A percentile compares a stretch with the other conserved stretches of the same genome.
Evolutionary conservation across 2,888 invertebrate genomes (phyloP).

Genomic region (Polydrusus pterygomalis): DNA sequence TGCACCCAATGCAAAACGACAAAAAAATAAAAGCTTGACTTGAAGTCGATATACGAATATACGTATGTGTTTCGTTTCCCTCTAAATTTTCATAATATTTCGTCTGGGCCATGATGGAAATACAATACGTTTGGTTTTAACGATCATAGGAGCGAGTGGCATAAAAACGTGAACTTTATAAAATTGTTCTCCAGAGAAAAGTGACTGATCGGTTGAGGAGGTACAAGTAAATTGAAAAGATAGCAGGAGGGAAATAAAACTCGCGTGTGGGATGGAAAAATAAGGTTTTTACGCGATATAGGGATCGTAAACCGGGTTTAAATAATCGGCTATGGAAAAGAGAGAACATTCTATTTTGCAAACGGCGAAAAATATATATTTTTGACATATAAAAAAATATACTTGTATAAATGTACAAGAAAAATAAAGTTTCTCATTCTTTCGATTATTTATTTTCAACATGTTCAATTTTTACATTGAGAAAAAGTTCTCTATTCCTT

Average conservation of each 20-base stretch:
- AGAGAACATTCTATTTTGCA: background rate
- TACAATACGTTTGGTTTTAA: conserved; percentile 46
- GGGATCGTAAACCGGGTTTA: conserved; percentile 11
- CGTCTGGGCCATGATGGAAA: conserved; percentile 20
- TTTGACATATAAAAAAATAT: background rate
- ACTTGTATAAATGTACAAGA: too few species aligned
- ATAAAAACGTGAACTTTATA: conserved; percentile 48
- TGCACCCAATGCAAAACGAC: background rate
- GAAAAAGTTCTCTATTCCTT: too few species aligned
- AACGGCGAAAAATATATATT: background rate
- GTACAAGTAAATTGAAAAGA: conserved; percentile 48
- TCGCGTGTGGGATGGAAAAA: conserved; percentile 4
- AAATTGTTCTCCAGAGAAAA: conserved; percentile 50
- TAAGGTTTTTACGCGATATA: conserved; percentile 16
- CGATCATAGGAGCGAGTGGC: conserved; percentile 39
- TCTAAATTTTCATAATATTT: background rate
- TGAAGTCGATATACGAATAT: too few species aligned
- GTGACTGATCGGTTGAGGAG: conserved; percentile 48
- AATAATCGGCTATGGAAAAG: conserved; percentile 17
- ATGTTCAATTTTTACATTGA: too few species aligned
- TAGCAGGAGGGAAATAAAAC: conserved; percentile 49
- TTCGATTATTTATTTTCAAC: too few species aligned
- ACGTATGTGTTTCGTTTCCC: too few species aligned
- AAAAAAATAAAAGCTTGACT: too few species aligned
- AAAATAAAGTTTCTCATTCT: too few species aligned